A percentile compares a stretch with the other conserved stretches of the same genome.
These are phyloP conservation scores for Telmatochromis sp. DNA, from an alignment of 2,113 vertebrate genomes.

Conservation along the genomic window DNA sequence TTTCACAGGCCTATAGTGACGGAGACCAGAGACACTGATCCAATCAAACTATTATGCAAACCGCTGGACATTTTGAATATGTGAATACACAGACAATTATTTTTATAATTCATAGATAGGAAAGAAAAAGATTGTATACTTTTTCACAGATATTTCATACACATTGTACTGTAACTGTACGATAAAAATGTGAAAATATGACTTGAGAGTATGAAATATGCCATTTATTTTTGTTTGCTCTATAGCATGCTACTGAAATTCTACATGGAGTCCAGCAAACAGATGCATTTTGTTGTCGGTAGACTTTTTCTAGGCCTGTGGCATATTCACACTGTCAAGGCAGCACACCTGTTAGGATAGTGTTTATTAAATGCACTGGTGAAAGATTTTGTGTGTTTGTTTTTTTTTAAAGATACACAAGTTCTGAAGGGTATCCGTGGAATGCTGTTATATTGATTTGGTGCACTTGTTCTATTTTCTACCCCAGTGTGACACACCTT, in stretches of 20 bases:
- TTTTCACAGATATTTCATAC: slow-evolving; percentile 70
- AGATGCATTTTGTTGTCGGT: slow-evolving; percentile 47
- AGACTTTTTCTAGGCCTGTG: slow-evolving; percentile 15
- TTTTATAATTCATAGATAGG: slow-evolving; percentile 67
- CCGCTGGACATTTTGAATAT: slow-evolving; percentile 72
- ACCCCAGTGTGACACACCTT: neutral
- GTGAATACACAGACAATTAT: slow-evolving; percentile 63
- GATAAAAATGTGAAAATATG: slow-evolving; percentile 44
- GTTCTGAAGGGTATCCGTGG: slow-evolving; percentile 18
- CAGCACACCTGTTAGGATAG: slow-evolving; percentile 39
- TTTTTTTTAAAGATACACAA: neutral
- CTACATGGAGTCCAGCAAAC: slow-evolving; percentile 21
- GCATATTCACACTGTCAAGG: slow-evolving; percentile 24
- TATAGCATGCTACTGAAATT: slow-evolving; percentile 63
- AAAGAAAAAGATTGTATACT: slow-evolving; percentile 69
- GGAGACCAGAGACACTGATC: slow-evolving; percentile 49
- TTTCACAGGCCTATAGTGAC: slow-evolving; percentile 71
- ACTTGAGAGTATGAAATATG: slow-evolving; percentile 55
- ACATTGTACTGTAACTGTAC: slow-evolving; percentile 55
- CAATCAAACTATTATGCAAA: slow-evolving; percentile 75
- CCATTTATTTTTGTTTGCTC: slow-evolving; percentile 57
- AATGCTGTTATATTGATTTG: slow-evolving; percentile 52
- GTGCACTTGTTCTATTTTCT: slow-evolving; percentile 16
- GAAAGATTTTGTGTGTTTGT: neutral
- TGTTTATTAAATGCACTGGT: slow-evolving; percentile 28